These are phyloP conservation scores for Tricholaema leucomelas DNA, from an alignment of 2,113 vertebrate genomes.

Conservation along the genomic window DNA sequence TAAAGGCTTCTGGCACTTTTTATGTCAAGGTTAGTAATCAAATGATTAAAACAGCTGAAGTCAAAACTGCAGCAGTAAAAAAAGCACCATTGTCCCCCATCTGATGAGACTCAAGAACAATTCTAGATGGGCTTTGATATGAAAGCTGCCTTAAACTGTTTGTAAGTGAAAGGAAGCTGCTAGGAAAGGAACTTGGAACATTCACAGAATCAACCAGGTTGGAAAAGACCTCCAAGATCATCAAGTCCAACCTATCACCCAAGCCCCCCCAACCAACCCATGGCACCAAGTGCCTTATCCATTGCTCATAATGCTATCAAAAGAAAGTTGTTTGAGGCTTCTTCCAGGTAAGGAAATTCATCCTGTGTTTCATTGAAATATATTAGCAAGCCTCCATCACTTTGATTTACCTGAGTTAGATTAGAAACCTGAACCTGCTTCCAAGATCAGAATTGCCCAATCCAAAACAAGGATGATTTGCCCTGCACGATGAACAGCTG, in stretches of 20 bases:
- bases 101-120: slow-evolving; percentile 27
- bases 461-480: background rate
- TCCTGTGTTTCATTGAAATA: background rate
- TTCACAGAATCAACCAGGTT: too few species aligned
- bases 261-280: too few species aligned
- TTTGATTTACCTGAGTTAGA: background rate
- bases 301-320: background rate
- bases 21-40: slow-evolving; percentile 44
- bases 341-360: background rate
- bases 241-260: too few species aligned
- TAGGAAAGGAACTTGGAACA: background rate
- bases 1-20: slow-evolving; percentile 15
- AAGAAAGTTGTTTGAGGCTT: background rate
- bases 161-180: slow-evolving; percentile 6
- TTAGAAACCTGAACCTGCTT: background rate
- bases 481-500: background rate
- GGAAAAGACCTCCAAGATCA: too few species aligned
- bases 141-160: background rate
- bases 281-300: too few species aligned
- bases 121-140: background rate
- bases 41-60: slow-evolving; percentile 39
- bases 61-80: slow-evolving; percentile 51
- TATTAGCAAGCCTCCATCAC: background rate
- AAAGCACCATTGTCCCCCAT: slow-evolving; percentile 13
- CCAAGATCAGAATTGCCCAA: background rate